A percentile compares a stretch with the other conserved stretches of the same genome.
Conservation (phyloP, 2,888 invertebrate genomes). For the Fabriciana adippe region DNA sequence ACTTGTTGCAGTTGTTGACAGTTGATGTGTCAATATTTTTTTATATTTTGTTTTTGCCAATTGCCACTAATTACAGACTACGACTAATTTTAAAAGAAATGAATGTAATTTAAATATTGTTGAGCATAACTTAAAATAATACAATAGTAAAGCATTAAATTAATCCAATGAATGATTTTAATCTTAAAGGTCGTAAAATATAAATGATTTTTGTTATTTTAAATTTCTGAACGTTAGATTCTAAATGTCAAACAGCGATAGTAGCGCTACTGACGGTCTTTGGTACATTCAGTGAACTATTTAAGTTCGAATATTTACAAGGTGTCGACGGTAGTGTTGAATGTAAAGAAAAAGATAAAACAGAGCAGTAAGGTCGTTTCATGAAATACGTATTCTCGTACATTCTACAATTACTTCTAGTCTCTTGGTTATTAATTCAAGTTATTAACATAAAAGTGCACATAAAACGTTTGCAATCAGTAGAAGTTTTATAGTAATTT, state of each 20-base stretch:
- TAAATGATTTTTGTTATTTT: background rate
- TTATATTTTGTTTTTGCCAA: no score
- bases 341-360: constrained; percentile 28
- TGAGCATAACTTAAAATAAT: no score
- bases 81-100: no score
- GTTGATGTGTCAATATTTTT: no score
- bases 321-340: constrained; percentile 27
- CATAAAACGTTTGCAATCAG: background rate
- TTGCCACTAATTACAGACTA: no score
- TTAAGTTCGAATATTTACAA: constrained; percentile 37
- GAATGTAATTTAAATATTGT: no score
- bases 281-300: constrained; percentile 18
- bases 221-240: constrained; percentile 30
- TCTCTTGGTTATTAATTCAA: constrained; percentile 3
- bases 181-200: background rate
- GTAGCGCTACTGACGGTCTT: constrained; percentile 24
- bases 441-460: constrained; percentile 14
- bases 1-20: no score
- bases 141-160: no score
- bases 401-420: constrained; percentile 23
- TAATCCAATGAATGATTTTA: background rate
- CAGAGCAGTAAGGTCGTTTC: constrained; percentile 22
- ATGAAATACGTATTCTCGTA: constrained; percentile 24
- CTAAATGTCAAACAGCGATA: constrained; percentile 32
- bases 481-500: constrained; percentile 14